Evolutionary conservation across 1,140 invertebrate species (phyloP), one percentile per base, ranked within the genome.

Genomic region (Heliconius hewitsoni): DNA sequence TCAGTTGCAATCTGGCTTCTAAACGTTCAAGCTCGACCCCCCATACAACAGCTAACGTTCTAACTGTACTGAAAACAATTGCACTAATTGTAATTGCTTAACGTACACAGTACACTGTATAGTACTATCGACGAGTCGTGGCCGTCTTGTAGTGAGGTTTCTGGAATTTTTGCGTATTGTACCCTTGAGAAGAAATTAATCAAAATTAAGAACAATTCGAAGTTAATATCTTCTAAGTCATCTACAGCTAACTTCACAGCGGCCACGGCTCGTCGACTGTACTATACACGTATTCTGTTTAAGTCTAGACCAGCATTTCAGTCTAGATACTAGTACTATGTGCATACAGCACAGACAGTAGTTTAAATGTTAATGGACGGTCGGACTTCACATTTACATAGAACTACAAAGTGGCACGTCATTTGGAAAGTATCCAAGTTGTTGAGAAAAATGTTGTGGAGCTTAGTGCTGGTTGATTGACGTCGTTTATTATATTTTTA

Each of bases 41-140:
- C 2, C 19, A 71, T 39, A 72, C 11, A 30, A 27, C 23, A 46
- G 57, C 66, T 71, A 76, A 27, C 11, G 30, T 55, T 77, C 66
- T 71, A 72, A 52, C 42, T 19, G 66, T 71, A 37, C 70, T 55
- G 52, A 55, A 77, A 77, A 77, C 76, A 77, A 77, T 71, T 71
- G 76, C 76, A 71, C 27, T 77, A 77, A 77, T 77, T 55, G 76
- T 71, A 77, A 71, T 70, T 71, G 70, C 74, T 71, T 76, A 76
- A 60, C 11, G 60, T 66, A 66, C 60, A 66, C 60, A 16, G 71
- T 71, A 71, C 34, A 19, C 16, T 27, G 70, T 34, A 71, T 52
- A 52, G 50, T 52, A 52, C 5, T 5, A 5, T 52, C 4, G 6
- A 19, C 50, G 4, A 52, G 50, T 19, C 3, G 16, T 52, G 18